Evolutionary conservation across 2,888 invertebrate species (phyloP), one percentile per base, ranked within the genome.

Genomic region (Entomobrya multifasciata): DNA sequence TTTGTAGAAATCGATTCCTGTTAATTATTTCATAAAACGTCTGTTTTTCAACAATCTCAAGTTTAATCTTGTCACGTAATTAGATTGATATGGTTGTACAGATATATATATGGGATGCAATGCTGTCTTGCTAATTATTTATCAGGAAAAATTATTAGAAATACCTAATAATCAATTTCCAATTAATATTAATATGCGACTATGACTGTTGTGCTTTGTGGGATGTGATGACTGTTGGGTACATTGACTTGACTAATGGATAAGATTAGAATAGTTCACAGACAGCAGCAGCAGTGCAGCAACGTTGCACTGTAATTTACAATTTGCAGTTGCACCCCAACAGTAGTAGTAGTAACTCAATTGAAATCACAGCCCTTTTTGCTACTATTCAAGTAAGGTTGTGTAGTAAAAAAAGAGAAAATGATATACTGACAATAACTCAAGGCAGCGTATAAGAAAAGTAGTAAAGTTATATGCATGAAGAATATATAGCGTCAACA

Each of bases 1-100:
- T n/a, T n/a, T n/a, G n/a, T 80, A 80, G 80, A 80, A 80, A 80
- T 80, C 67, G 67, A 80, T 80, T 80, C 49, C 49, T 49, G 41
- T 15, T 49, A 15, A 36, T 76, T 49, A 44, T 47, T 44, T 17
- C 62, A 47, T 27, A 25, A 67, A 65, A 49, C 8, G 13, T 36
- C 20, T 27, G 20, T 22, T 27, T 79, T 60, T 65, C 79, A 27
- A 5, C 6, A 78, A 17, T n/a, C n/a, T 62, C 60, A n/a, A 47
- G 60, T 57, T 30, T 55, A 57, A 76, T 55, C 74, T 52, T 74
- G 74, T 79, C 65, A 49, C 30, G 47, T 80, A 11, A 41, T n/a
- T n/a, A n/a, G n/a, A n/a, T n/a, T n/a, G n/a, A n/a, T n/a, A n/a
- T n/a, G n/a, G n/a, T n/a, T n/a, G n/a, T n/a, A n/a, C n/a, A n/a